Percentiles rank a stretch among this genome's conserved stretches.
phyloP scores from a whole-genome alignment of 2,888 invertebrate species.

The Steromphala cineraria region DNA sequence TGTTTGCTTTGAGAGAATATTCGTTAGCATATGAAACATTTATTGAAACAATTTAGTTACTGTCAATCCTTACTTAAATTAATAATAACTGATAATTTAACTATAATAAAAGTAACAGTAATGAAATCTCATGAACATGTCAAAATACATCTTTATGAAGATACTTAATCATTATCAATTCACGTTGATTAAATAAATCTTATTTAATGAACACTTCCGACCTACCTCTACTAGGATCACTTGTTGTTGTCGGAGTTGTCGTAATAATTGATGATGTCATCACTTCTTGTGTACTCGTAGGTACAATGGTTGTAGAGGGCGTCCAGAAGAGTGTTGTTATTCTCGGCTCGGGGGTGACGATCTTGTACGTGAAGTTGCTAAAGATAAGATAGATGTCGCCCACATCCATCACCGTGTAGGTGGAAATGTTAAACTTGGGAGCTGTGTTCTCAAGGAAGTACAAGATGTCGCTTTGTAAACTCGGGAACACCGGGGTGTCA shows the following conservation, averaged over 20 bases:
- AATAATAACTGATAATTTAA: no score
- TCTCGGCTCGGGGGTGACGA: slow-evolving; percentile 5
- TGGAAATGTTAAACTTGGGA: slow-evolving; percentile 14
- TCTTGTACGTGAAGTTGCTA: slow-evolving; percentile 12
- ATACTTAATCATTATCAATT: no score
- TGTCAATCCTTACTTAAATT: no score
- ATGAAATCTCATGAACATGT: no score
- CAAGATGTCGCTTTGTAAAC: background rate
- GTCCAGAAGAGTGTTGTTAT: slow-evolving; percentile 4
- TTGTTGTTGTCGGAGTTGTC: background rate
- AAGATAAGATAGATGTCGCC: slow-evolving; percentile 25
- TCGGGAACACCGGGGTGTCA: background rate
- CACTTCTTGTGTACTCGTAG: background rate
- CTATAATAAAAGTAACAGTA: no score
- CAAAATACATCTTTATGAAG: no score
- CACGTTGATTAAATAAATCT: no score
- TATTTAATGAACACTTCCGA: no score
- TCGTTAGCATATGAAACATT: no score
- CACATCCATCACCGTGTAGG: slow-evolving; percentile 23
- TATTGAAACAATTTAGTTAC: no score
- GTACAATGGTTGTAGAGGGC: background rate
- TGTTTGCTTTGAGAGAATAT: no score
- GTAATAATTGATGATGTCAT: slow-evolving; percentile 3
- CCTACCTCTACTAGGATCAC: background rate
- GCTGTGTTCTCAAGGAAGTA: slow-evolving; percentile 17